Conservation (phyloP, 2,888 invertebrate genomes). For the Eucriotettix oculatus region DNA sequence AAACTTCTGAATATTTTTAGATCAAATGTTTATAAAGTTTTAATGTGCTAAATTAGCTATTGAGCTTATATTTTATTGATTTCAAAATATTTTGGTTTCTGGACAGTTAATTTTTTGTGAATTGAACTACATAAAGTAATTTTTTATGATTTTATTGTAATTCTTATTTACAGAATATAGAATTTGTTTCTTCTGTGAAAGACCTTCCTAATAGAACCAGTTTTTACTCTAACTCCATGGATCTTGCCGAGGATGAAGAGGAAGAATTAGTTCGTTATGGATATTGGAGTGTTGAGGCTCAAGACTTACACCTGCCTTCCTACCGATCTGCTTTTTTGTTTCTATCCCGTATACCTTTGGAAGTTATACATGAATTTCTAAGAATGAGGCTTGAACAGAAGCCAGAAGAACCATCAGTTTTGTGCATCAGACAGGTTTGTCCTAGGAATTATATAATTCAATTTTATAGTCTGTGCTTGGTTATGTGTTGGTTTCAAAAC, state of each 20-base stretch:
- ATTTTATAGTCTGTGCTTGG: too few relatives aligned
- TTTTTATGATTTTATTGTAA: not conserved
- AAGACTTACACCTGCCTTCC: conserved; percentile 64
- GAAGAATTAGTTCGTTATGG: conserved; percentile 47
- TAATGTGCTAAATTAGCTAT: too few relatives aligned
- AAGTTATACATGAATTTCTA: conserved; percentile 85
- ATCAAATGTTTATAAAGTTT: too few relatives aligned
- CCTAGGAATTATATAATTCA: not conserved
- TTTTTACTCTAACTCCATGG: not conserved
- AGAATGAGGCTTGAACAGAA: conserved; percentile 68
- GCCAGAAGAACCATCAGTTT: conserved; percentile 65
- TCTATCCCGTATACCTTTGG: conserved; percentile 68
- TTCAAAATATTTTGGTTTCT: not conserved
- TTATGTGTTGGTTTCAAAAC: too few relatives aligned
- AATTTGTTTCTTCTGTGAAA: not conserved
- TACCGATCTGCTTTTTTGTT: conserved; percentile 72
- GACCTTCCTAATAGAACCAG: not conserved
- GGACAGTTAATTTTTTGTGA: not conserved
- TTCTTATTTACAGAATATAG: not conserved
- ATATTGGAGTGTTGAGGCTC: conserved; percentile 58
- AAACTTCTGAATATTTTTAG: too few relatives aligned
- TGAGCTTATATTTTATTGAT: too few relatives aligned
- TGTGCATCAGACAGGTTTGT: conserved; percentile 66
- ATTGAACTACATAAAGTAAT: not conserved
- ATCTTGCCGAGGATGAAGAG: conserved; percentile 16